Evolutionary conservation across 2,797 vertebrate species (phyloP), one percentile per base, ranked within the genome.

Genomic region (Crocidura indochinensis): DNA sequence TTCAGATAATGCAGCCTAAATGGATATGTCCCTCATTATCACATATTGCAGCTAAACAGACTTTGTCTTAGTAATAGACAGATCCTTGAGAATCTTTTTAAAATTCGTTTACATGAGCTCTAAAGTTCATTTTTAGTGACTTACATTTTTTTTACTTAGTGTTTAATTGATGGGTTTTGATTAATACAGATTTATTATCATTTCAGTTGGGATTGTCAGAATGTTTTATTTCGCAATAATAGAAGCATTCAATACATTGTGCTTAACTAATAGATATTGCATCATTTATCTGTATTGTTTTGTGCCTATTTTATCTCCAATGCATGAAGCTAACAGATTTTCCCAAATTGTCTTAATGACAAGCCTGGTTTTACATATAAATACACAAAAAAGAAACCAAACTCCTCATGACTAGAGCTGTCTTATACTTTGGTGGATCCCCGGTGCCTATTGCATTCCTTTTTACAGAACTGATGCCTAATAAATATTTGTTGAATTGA

Each of bases 401-500:
- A 49, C 5, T 65, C 20, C 46, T 90, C 31, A 0, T 64, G 51
- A 88, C 20, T 47, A 17, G 17, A 91, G 38, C 46, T 19, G 1
- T 73, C 75, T 73, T 74, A 88, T 38, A 44, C 38, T 91, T 95
- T 89, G 29, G 53, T 87, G 46, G 26, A 29, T 89, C 86, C 71
- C 56, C 20, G 49, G 67, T 69, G 62, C 60, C 91, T 38, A 86
- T 79, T 65, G 77, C 47, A 91, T 88, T 91, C 73, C 65, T 87
- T 53, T 6, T 26, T 49, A 31, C 78, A 75, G 44, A 84, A 31
- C 27, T 86, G 71, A 91, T 77, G 75, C 49, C 69, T 93, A 83
- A 87, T 95, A 95, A 87, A 90, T 86, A 74, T 81, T 77, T 86
- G 49, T 51, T 88, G 38, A 88, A 56, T 91, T 91, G 74, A 93